Evolutionary conservation across 2,888 invertebrate genomes (phyloP), one percentile per base, ranked within the genome.

Genomic region (Pegoplata infirma): DNA sequence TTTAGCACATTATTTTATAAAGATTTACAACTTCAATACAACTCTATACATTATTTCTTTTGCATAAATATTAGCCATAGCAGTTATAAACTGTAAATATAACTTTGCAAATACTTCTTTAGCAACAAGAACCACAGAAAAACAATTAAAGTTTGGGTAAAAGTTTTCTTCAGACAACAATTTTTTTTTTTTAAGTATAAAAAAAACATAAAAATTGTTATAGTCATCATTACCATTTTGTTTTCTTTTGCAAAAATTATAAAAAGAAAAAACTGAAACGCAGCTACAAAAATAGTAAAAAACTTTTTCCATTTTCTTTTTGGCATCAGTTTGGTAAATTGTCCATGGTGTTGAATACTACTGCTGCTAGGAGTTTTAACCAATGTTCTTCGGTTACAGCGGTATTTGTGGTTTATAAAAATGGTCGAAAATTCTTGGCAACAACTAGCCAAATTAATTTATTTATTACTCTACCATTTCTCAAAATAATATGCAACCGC

Each of bases 351-450:
- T 78, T 75, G 75, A 75, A 55, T 75, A 68, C 40, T 49, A n/a
- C 32, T 19, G n/a, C 21, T 58, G 23, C 47, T 63, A 21, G 49
- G 17, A 49, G 25, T 63, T 6, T 49, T 47, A 79, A 80, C 73
- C 81, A 74, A 68, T 53, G 76, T 72, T 80, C 67, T 64, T 73
- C 66, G 81, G 80, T 80, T 80, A 72, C 68, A 58, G 74, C 71
- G 76, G 80, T 76, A 73, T 76, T 81, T 79, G 81, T 76, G 81
- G 80, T 76, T n/a, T 75, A 28, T 63, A 75, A 68, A 75, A 72
- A 64, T 80, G 80, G 77, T 80, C 80, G 75, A 80, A 78, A 64
- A 64, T 80, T 80, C 72, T 78, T 80, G 80, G 80, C 80, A 80
- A 67, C 80, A 74, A 80, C 80, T 73, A 72, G 69, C 74, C 77